Percentiles rank a stretch among this genome's conserved stretches.
These are phyloP conservation scores for Pterostichus niger DNA, from an alignment of 2,888 invertebrate genomes.

Conservation along the genomic window DNA sequence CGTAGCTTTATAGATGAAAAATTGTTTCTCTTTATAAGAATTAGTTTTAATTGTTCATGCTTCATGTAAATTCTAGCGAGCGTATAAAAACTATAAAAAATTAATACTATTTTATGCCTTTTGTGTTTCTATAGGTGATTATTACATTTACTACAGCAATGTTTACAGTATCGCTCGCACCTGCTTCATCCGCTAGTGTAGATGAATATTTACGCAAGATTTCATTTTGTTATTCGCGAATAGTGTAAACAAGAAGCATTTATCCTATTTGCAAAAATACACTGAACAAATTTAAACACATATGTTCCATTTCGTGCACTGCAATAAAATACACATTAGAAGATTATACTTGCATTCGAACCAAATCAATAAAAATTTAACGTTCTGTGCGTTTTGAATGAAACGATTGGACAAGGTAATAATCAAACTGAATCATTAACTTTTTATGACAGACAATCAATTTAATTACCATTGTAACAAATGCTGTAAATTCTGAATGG, in stretches of 20 bases:
- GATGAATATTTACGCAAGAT: no score
- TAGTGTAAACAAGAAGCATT: constrained; percentile 9
- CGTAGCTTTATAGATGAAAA: no score
- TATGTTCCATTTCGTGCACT: neutral
- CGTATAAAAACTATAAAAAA: no score
- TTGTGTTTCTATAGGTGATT: no score
- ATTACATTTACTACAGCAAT: no score
- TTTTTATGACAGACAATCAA: constrained; percentile 17
- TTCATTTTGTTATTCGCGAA: no score
- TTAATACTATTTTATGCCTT: no score
- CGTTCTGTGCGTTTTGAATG: constrained; percentile 17
- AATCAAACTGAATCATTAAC: constrained; percentile 6
- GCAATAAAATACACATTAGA: constrained; percentile 38
- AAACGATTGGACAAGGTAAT: neutral
- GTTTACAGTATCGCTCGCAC: no score
- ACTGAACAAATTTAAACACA: neutral
- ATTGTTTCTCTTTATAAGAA: no score
- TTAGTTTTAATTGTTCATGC: no score
- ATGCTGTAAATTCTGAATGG: constrained; percentile 3
- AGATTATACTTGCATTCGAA: constrained; percentile 26
- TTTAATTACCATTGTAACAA: constrained; percentile 16
- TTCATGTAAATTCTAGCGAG: no score
- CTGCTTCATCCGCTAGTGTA: no score
- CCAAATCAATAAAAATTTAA: neutral
- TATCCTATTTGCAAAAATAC: neutral